Evolutionary conservation across 2,888 invertebrate species (phyloP).

Genomic region (Meiosimyza platycephala): DNA sequence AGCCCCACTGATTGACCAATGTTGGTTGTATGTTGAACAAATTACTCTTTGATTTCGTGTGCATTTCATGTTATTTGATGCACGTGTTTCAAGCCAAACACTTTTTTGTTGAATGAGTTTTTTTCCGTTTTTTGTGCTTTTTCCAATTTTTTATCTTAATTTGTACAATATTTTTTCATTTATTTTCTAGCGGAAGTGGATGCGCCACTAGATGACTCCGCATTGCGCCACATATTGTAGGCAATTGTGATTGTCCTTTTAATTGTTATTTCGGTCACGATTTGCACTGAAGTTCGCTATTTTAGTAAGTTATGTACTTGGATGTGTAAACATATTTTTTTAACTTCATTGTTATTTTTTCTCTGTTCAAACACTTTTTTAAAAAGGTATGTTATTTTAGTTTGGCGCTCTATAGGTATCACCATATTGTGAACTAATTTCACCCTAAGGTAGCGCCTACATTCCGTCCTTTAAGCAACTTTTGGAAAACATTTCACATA

Average conservation of each 20-base stretch:
- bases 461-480: too few species aligned
- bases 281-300: conserved; percentile 31
- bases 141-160: conserved; percentile 10
- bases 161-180: neutral
- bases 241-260: conserved; percentile 20
- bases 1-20: neutral
- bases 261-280: conserved; percentile 42
- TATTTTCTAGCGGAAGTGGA: conserved; percentile 2
- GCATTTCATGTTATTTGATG: conserved; percentile 55
- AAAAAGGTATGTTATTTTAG: conserved; percentile 14
- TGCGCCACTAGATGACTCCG: neutral
- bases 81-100: conserved; percentile 51
- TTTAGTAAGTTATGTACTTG: conserved; percentile 13
- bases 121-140: neutral
- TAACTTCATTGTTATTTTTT: conserved; percentile 3
- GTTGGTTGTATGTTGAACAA: conserved; percentile 42
- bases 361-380: neutral
- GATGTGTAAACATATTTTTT: neutral
- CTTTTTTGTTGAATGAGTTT: neutral
- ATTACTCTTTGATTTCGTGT: conserved; percentile 52
- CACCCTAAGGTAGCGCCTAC: too few species aligned
- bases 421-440: neutral
- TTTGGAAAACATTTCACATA: too few species aligned
- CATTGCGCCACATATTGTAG: conserved; percentile 13
- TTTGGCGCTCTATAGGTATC: conserved; percentile 18